phyloP scores from a whole-genome alignment of 2,113 vertebrate genomes.

The Rhea pennata region DNA sequence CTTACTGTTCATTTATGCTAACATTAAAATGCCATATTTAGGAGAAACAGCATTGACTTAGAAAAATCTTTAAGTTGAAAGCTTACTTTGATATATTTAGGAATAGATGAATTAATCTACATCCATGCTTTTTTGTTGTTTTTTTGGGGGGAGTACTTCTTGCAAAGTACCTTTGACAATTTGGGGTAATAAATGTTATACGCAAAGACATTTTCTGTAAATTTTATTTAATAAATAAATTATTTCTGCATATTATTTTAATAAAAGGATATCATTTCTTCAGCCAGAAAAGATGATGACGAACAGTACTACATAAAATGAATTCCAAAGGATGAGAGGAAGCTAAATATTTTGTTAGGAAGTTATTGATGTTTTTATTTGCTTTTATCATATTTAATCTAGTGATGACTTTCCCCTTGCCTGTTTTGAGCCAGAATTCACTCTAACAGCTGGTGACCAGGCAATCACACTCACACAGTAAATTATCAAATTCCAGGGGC shows the following conservation, averaged over 20 bases:
- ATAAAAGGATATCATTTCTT: neutral
- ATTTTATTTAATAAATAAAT: neutral
- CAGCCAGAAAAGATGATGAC: neutral
- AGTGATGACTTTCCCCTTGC: neutral
- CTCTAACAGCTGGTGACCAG: constrained; percentile 1
- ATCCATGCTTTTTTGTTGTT: neutral
- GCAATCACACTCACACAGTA: neutral
- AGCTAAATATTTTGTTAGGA: neutral
- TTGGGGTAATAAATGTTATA: neutral
- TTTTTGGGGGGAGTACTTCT: too few species aligned
- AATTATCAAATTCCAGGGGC: constrained; percentile 9
- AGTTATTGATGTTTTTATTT: neutral
- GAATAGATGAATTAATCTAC: neutral
- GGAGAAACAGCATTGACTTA: neutral
- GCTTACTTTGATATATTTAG: neutral
- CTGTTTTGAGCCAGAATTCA: neutral
- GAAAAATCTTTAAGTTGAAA: neutral
- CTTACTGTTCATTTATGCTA: neutral
- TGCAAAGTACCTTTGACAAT: neutral
- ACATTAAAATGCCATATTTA: neutral
- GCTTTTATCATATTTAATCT: neutral
- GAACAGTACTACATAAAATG: neutral
- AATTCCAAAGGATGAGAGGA: neutral
- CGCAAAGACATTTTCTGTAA: neutral
- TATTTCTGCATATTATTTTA: neutral